Conservation (phyloP, 2,888 invertebrate species). For the Lordiphosa fenestrarum region DNA sequence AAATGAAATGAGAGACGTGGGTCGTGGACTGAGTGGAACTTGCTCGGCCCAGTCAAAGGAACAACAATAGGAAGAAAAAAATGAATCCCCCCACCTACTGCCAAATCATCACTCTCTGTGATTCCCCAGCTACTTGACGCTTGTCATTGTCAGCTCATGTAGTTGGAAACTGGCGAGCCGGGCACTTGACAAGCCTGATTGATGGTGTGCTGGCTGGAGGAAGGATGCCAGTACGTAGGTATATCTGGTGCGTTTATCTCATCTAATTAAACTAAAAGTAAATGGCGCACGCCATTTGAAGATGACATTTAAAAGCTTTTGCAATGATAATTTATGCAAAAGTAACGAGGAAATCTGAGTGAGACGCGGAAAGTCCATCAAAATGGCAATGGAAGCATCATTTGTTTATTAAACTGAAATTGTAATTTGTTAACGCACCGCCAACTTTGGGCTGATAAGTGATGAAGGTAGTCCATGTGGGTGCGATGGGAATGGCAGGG, state of each 20-base stretch:
- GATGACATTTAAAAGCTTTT: conserved; percentile 23
- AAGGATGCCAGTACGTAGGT: conserved; percentile 17
- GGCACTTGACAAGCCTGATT: conserved; percentile 66
- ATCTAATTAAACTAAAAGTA: conserved; percentile 62
- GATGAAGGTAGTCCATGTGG: conserved; percentile 41
- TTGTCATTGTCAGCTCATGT: conserved; percentile 70
- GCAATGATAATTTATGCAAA: conserved; percentile 24
- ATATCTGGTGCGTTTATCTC: conserved; percentile 42
- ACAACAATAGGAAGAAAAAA: conserved; percentile 15
- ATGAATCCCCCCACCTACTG: conserved; percentile 7
- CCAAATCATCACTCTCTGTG: conserved; percentile 5
- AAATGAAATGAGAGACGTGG: conserved; percentile 12
- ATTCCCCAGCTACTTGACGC: conserved; percentile 49
- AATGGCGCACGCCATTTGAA: conserved; percentile 36
- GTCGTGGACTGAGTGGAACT: conserved; percentile 2
- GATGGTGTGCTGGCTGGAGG: conserved; percentile 44
- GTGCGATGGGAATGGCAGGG: conserved; percentile 36
- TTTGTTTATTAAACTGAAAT: conserved; percentile 26
- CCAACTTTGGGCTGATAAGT: conserved; percentile 45
- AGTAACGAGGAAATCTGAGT: conserved; percentile 4
- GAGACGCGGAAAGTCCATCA: background rate
- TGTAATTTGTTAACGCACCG: conserved; percentile 60
- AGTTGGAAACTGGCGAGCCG: conserved; percentile 64
- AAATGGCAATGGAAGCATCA: background rate
- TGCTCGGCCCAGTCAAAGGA: conserved; percentile 11